Evolutionary conservation across 2,888 invertebrate genomes (phyloP).

Genomic region (Agonopterix heracliana): DNA sequence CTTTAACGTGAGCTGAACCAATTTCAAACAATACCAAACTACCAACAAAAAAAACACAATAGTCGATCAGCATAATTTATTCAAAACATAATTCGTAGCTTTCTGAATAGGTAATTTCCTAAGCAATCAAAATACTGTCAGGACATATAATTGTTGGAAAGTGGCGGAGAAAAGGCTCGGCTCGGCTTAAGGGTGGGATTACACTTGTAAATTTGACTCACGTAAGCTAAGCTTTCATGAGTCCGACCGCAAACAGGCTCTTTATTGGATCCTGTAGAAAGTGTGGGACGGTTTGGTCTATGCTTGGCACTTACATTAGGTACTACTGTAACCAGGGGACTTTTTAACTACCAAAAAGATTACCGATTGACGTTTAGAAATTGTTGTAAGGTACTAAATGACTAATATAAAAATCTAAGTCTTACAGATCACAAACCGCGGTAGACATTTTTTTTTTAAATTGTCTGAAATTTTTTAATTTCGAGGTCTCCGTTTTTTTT

Average conservation of each 20-base stretch:
- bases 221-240: conserved; percentile 17
- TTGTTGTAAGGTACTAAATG: too few species aligned
- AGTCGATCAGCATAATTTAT: background rate
- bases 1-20: too few species aligned
- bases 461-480: too few species aligned
- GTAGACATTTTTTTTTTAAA: too few species aligned
- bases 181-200: conserved; percentile 3
- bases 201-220: conserved; percentile 19
- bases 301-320: background rate
- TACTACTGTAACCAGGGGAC: too few species aligned
- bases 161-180: background rate
- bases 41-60: too few species aligned
- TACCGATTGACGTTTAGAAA: too few species aligned
- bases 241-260: conserved; percentile 10
- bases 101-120: background rate
- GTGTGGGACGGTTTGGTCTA: background rate
- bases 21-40: too few species aligned
- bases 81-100: background rate
- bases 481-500: too few species aligned
- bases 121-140: background rate
- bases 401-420: too few species aligned
- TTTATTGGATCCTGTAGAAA: background rate
- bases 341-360: too few species aligned
- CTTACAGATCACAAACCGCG: too few species aligned
- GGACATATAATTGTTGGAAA: background rate